phyloP scores from a whole-genome alignment of 92 coral and sea anemone species.

The Epizoanthus scotinus region DNA sequence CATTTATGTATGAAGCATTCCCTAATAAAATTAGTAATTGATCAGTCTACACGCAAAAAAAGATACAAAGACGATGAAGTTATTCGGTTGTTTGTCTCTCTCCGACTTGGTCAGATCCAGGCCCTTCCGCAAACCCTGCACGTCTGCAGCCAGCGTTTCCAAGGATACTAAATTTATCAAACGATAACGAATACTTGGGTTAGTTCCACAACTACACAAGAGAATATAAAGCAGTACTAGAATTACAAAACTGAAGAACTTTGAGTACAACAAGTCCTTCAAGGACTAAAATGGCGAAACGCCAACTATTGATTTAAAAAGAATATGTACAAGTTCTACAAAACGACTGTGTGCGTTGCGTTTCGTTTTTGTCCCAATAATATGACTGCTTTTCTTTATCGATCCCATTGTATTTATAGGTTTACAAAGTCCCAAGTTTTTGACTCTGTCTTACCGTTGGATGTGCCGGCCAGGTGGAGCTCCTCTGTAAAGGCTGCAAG shows the following conservation, averaged over 20 bases:
- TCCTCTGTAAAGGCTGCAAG: conserved; percentile 76
- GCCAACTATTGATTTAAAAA: no score
- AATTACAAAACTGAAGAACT: no score
- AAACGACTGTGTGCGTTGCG: no score
- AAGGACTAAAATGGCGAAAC: no score
- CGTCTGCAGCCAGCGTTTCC: conserved; percentile 95
- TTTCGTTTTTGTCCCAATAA: no score
- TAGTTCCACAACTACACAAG: no score
- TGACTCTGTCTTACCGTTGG: conserved; percentile 58
- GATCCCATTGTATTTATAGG: no score
- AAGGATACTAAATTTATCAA: conserved; percentile 66
- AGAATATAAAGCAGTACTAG: no score
- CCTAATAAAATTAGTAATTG: background rate
- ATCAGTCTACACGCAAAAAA: conserved; percentile 31
- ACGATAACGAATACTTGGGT: background rate
- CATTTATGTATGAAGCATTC: background rate
- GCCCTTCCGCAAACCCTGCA: conserved; percentile 95
- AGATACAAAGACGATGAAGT: conserved; percentile 95
- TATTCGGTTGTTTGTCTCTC: conserved; percentile 95
- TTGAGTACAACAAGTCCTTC: no score
- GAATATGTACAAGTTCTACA: no score
- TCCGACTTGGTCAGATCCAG: conserved; percentile 92
- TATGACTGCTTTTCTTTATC: no score
- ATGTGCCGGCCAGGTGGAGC: conserved; percentile 80
- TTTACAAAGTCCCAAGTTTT: no score